phyloP scores from a whole-genome alignment of 92 coral and sea anemone species.

The Palythoa grandiflora region DNA sequence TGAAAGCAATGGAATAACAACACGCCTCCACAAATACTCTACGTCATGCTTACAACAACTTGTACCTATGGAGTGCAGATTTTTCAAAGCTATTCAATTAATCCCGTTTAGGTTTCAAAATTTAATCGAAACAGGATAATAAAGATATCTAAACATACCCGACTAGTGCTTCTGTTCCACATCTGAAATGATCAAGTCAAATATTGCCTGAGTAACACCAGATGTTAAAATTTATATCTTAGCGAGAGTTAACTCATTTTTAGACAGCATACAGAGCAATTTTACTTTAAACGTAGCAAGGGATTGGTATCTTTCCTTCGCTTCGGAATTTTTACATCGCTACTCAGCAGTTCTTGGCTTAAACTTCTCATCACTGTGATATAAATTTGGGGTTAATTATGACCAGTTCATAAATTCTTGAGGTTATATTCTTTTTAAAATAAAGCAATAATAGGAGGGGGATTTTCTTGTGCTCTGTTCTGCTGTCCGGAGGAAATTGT shows the following conservation, averaged over 20 bases:
- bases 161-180: constrained; percentile 1
- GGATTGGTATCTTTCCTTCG: too few species aligned
- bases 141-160: constrained; percentile 27
- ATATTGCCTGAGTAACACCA: neutral
- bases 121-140: neutral
- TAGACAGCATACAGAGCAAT: too few species aligned
- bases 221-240: neutral
- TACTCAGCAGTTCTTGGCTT: neutral
- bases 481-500: neutral
- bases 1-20: constrained; percentile 12
- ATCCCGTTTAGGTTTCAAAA: neutral
- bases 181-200: neutral
- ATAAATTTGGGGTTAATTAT: neutral
- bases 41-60: neutral
- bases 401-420: neutral
- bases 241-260: neutral
- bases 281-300: too few species aligned
- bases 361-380: neutral
- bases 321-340: neutral
- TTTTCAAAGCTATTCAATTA: neutral
- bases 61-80: too few species aligned
- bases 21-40: constrained; percentile 36
- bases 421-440: neutral
- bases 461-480: neutral
- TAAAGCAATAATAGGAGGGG: neutral